Evolutionary conservation across 2,113 vertebrate genomes (phyloP).

Genomic region (Eira barbara): DNA sequence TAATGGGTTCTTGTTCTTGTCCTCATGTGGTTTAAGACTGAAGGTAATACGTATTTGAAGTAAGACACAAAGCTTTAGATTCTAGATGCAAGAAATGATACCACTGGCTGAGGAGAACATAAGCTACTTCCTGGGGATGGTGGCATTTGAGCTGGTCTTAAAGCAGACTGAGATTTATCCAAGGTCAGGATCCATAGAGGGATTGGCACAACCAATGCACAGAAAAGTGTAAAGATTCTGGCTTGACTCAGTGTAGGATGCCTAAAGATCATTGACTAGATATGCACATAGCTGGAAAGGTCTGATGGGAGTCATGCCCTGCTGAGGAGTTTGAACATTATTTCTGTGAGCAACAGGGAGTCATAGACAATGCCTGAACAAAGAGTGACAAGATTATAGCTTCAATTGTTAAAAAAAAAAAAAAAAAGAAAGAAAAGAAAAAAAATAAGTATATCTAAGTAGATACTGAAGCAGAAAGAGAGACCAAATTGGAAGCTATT

Average conservation of each 20-base stretch:
- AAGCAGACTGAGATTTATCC: neutral
- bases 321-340: neutral
- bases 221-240: neutral
- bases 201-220: neutral
- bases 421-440: neutral
- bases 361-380: neutral
- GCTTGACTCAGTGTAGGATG: neutral
- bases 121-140: neutral
- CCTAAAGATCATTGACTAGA: neutral
- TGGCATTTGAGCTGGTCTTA: neutral
- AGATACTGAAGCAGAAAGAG: neutral
- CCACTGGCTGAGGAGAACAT: neutral
- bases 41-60: neutral
- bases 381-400: neutral
- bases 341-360: neutral
- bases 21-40: neutral
- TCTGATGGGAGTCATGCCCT: neutral
- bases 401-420: neutral
- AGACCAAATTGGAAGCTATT: constrained; percentile 21
- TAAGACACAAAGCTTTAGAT: neutral
- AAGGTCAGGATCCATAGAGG: neutral
- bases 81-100: neutral
- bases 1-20: neutral
- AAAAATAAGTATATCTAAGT: neutral
- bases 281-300: neutral